Base-by-base conservation (phyloP, 1,140 invertebrate species). In the Drosophila lacteicornis region DNA sequence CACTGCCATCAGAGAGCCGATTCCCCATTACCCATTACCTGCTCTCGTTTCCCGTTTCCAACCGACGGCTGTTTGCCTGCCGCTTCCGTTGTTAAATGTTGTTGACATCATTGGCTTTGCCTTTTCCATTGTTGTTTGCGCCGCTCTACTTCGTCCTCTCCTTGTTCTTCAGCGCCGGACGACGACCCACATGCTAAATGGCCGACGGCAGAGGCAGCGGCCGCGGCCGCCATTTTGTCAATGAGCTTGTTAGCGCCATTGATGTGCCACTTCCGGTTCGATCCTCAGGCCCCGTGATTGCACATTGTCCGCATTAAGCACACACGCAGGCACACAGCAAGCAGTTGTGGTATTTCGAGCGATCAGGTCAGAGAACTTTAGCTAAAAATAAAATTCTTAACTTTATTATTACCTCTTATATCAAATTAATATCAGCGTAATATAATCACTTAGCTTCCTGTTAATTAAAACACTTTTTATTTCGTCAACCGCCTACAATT, bases 31-130 rank as follows among this genome's bases (percentile, higher is more conserved):
- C 43, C 12, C 12, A 12, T 8, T 46, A 36, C 59, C 59, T 36
- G 9, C 33, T 11, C 33, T 3, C 33, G 33, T 36, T 36, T 36
- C 9, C 33, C 33, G 9, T 25, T 25, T 25, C 33, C 33, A 30
- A 30, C 67, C 79, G 51, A n/a, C 58, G 67, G 57, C 47, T 79
- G 55, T 79, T 70, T 70, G 66, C 56, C 38, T 50, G 74, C 36
- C 66, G 65, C 62, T 65, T 58, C 68, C 78, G 60, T 56, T 80
- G 70, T 80, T 80, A 80, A 80, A 80, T 76, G 79, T 56, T 82
- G 80, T 82, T 82, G 79, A 82, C 80, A 82, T 66, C 80, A 75
- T 65, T 76, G 74, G 74, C 74, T 76, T 75, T 63, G 36, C 43
- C 4, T 30, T 6, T 30, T 30, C 63, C 62, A 47, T 73, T 73